Evolutionary conservation across 2,113 vertebrate genomes (phyloP), one percentile per base, ranked within the genome.

Genomic region (Salvelinus namaycush): DNA sequence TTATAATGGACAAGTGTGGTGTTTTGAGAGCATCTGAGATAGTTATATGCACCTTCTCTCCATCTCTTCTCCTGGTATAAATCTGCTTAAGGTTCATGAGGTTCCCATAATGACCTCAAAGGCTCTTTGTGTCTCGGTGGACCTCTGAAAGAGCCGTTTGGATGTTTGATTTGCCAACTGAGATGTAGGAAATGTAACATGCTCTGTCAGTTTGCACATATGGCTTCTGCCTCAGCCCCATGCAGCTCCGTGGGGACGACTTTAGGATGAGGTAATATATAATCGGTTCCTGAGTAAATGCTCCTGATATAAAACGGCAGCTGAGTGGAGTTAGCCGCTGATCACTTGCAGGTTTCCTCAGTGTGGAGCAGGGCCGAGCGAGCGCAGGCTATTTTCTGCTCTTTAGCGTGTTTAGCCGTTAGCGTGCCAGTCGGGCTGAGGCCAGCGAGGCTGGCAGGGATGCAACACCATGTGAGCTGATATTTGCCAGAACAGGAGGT

Each of bases 381-480:
- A 20, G 27, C 26, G 5, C 26, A 57, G 62, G 70, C 62, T 59
- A 73, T 73, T 73, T 26, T 26, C 18, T 73, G 16, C 18, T 57
- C 54, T 18, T 48, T 6, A 5, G 22, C n/a, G 11, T 8, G 68
- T 49, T 70, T 69, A 44, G 68, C 68, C 3, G 51, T 27, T 59
- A 65, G 62, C 31, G 18, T 59, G 34, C 13, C 16, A 16, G 18
- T 1, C 2, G n/a, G 26, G 13, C 51, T 12, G 20, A 39, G 68
- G 80, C 49, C 69, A 57, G 29, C 1, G 8, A 44, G 39, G 16
- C 20, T 20, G 20, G 34, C 20, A 27, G 39, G 39, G 22, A 24
- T 64, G 68, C 68, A 76, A 26, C 22, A 73, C 70, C 76, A 76
- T 82, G 71, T 9, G 12, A 71, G 39, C 39, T 44, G 39, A 44